Percentiles rank a stretch among this genome's conserved stretches.
Conservation (phyloP, 2,113 vertebrate genomes). For the Mormyrus lacerda region DNA sequence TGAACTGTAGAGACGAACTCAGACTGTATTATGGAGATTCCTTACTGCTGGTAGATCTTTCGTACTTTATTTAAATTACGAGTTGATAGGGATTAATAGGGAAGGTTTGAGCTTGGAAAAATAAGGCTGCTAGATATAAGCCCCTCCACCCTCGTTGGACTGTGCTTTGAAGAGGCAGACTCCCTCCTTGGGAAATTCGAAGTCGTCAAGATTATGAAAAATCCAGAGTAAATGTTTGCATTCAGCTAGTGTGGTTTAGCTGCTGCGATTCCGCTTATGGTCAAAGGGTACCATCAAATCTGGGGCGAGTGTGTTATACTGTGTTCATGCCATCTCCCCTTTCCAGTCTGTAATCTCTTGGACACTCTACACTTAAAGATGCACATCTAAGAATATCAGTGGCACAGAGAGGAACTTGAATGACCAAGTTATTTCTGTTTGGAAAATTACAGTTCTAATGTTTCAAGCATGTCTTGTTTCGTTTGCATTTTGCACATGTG, state of each 20-base stretch:
- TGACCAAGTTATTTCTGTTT: constrained; percentile 55
- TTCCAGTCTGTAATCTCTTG: constrained; percentile 40
- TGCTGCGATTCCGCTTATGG: not conserved
- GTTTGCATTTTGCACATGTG: constrained; percentile 26
- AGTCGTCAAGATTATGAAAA: not conserved
- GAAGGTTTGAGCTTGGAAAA: not conserved
- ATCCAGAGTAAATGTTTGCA: not conserved
- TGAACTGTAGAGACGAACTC: not conserved
- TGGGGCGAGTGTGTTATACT: not conserved
- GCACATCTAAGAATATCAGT: constrained; percentile 53
- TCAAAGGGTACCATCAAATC: not conserved
- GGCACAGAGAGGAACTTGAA: constrained; percentile 45
- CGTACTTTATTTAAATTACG: not conserved
- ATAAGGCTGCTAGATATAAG: not conserved
- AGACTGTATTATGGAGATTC: not conserved
- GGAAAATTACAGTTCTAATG: constrained; percentile 64
- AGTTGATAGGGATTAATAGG: not conserved
- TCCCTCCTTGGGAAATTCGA: not conserved
- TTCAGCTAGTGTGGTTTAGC: not conserved
- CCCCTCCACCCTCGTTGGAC: not conserved
- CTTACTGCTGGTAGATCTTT: not conserved
- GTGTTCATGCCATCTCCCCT: constrained; percentile 31
- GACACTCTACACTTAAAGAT: constrained; percentile 21
- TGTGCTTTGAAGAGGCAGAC: not conserved
- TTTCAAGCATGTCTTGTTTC: constrained; percentile 44